These are phyloP conservation scores for Caenorhabditis latens DNA, from an alignment of 1,140 invertebrate genomes.

Conservation along the genomic window DNA sequence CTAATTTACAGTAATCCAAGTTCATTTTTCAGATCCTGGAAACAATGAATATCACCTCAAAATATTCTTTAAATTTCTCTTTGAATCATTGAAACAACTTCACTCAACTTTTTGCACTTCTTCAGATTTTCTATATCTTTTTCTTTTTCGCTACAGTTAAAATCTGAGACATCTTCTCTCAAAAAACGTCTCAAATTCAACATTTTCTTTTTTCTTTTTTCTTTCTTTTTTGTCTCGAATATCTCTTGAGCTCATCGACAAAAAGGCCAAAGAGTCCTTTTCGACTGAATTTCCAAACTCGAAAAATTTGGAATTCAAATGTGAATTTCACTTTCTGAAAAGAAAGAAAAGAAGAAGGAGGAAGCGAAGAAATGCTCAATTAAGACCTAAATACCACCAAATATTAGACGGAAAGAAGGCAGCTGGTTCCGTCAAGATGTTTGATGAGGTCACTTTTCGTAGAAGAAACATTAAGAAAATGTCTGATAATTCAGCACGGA, in stretches of 20 bases:
- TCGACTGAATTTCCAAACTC: neutral
- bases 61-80: too few species aligned
- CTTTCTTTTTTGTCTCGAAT: neutral
- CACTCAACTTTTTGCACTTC: neutral
- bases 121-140: neutral
- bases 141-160: neutral
- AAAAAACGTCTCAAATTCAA: slow-evolving; percentile 19
- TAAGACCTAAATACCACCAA: slow-evolving; percentile 27
- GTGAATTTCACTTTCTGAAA: neutral
- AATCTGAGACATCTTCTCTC: neutral
- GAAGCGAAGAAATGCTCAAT: slow-evolving; percentile 2
- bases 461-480: too few species aligned
- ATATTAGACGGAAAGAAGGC: neutral
- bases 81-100: too few species aligned
- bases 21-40: too few species aligned
- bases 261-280: neutral
- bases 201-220: neutral
- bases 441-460: neutral
- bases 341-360: slow-evolving; percentile 7
- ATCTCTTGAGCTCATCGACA: slow-evolving; percentile 19
- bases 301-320: slow-evolving; percentile 37
- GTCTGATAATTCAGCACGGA: too few species aligned
- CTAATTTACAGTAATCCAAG: too few species aligned
- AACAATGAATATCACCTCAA: too few species aligned
- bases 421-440: slow-evolving; percentile 19